Evolutionary conservation across 2,888 invertebrate genomes (phyloP).

Genomic region (Didymodactylos carnosus): DNA sequence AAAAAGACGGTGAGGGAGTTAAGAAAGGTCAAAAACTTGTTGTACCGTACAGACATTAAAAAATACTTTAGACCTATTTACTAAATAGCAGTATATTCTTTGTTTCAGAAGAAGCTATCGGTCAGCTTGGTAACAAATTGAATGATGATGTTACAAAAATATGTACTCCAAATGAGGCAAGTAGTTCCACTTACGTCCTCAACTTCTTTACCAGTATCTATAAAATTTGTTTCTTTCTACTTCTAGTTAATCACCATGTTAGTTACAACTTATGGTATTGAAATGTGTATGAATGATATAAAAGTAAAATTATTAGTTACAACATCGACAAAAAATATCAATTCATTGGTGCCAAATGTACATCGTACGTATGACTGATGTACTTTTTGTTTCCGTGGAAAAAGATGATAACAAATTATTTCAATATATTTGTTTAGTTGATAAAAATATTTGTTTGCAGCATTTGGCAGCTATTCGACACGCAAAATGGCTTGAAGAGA

Average conservation of each 20-base stretch:
- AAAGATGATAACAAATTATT: neutral
- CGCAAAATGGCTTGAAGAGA: constrained; percentile 92
- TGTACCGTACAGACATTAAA: too few species aligned
- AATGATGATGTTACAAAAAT: constrained; percentile 58
- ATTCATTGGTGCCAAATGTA: constrained; percentile 70
- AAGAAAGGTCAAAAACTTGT: too few species aligned
- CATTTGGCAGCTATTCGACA: constrained; percentile 83
- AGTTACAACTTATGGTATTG: too few species aligned
- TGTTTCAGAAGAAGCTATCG: constrained; percentile 60
- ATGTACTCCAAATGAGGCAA: constrained; percentile 25
- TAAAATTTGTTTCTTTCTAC: constrained; percentile 24
- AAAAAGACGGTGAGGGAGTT: too few species aligned
- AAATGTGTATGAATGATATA: too few species aligned
- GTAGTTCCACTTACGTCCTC: neutral
- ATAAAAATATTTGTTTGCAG: constrained; percentile 54
- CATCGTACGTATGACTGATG: constrained; percentile 37
- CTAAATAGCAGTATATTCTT: neutral
- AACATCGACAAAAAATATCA: constrained; percentile 74
- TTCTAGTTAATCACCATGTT: constrained; percentile 20
- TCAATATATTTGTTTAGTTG: constrained; percentile 34
- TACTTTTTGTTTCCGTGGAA: neutral
- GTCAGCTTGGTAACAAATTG: constrained; percentile 67
- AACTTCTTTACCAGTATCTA: neutral
- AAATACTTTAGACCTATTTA: neutral
- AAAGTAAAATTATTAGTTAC: constrained; percentile 72